Conservation (phyloP, 2,113 vertebrate genomes). For the Neotoma lepida region DNA sequence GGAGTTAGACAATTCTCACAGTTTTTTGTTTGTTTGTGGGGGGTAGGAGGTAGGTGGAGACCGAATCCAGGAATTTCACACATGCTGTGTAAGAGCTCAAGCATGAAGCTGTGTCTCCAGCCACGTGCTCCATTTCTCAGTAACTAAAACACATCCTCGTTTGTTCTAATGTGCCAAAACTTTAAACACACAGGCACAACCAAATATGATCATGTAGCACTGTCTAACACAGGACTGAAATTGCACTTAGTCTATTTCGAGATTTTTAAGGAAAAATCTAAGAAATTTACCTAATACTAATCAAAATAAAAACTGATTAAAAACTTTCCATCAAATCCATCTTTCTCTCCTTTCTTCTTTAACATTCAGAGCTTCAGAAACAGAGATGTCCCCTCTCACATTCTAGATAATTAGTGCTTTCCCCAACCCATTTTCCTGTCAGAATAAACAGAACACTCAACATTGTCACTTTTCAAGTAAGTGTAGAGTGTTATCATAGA, state of each 20-base stretch:
- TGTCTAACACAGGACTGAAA: slow-evolving; percentile 29
- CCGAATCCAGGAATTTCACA: not conserved
- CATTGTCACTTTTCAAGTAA: not conserved
- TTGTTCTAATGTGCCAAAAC: not conserved
- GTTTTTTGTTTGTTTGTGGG: not conserved
- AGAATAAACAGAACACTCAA: slow-evolving; percentile 60
- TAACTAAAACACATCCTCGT: not conserved
- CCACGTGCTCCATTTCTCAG: not conserved
- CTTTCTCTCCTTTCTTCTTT: not conserved
- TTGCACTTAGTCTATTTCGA: not conserved
- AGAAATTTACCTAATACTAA: slow-evolving; percentile 45
- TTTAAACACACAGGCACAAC: slow-evolving; percentile 13
- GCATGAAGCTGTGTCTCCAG: not conserved
- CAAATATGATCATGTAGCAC: not conserved
- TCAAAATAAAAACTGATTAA: slow-evolving; percentile 41
- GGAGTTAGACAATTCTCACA: not conserved
- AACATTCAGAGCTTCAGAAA: slow-evolving; percentile 24
- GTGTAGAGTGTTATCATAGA: not conserved
- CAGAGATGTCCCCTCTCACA: slow-evolving; percentile 6
- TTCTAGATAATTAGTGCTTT: slow-evolving; percentile 22
- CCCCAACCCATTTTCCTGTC: not conserved
- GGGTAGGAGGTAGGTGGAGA: not conserved
- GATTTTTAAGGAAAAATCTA: not conserved
- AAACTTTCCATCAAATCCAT: slow-evolving; percentile 33
- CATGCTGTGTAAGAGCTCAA: not conserved